These are phyloP conservation scores for Bugulina stolonifera DNA, from an alignment of 2,888 invertebrate species.

Conservation along the genomic window DNA sequence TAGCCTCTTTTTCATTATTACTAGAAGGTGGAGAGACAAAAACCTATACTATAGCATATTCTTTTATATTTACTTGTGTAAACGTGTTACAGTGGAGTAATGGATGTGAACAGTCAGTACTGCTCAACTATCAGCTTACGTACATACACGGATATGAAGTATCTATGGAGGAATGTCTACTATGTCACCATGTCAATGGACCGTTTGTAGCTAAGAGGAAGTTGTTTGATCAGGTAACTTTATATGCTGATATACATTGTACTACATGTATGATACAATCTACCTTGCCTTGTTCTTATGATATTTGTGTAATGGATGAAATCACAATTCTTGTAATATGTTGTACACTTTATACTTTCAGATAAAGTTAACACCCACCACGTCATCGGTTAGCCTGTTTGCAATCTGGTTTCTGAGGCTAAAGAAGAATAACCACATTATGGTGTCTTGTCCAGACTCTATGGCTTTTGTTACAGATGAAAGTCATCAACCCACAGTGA, in stretches of 20 bases:
- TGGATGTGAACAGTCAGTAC: constrained; percentile 39
- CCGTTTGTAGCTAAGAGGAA: constrained; percentile 38
- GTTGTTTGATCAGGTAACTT: constrained; percentile 30
- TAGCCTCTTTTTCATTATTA: too few species aligned
- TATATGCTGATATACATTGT: too few species aligned
- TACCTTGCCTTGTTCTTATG: too few species aligned
- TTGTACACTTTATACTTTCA: too few species aligned
- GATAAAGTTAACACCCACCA: neutral
- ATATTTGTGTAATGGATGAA: too few species aligned
- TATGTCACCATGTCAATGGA: constrained; percentile 42
- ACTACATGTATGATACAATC: too few species aligned
- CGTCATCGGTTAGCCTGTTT: neutral
- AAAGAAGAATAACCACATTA: constrained; percentile 31
- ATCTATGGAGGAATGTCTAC: constrained; percentile 41
- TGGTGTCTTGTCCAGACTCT: constrained; percentile 42
- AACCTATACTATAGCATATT: neutral
- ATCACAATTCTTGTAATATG: too few species aligned
- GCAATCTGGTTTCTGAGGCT: constrained; percentile 42
- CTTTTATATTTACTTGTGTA: neutral
- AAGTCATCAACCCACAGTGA: constrained; percentile 8
- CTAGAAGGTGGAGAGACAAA: too few species aligned
- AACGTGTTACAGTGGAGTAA: constrained; percentile 37
- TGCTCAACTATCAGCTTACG: constrained; percentile 38
- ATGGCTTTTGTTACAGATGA: constrained; percentile 37
- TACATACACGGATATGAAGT: constrained; percentile 40